Evolutionary conservation across 1,140 invertebrate species (phyloP).

Genomic region (Papilio polyxenes): DNA sequence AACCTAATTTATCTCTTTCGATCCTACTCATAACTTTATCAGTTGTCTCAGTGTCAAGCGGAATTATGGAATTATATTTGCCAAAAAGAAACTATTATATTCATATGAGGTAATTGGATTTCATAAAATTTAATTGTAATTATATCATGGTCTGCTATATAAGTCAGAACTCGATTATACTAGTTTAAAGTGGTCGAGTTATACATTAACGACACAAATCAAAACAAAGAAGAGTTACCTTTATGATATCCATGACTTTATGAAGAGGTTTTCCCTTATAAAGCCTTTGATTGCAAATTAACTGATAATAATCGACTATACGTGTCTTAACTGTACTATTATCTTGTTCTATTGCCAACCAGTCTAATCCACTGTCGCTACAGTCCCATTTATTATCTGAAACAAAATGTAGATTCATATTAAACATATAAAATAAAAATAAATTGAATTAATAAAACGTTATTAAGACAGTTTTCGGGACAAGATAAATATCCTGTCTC

Average conservation of each 20-base stretch:
- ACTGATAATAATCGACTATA: slow-evolving; percentile 69
- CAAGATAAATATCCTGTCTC: background rate
- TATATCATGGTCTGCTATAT: too few species aligned
- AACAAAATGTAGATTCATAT: slow-evolving; percentile 38
- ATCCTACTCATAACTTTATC: too few species aligned
- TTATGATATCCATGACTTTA: slow-evolving; percentile 77
- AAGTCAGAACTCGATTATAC: background rate
- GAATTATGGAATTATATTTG: background rate
- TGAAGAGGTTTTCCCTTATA: slow-evolving; percentile 76
- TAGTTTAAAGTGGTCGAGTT: background rate
- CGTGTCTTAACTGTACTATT: slow-evolving; percentile 60
- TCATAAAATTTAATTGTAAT: too few species aligned
- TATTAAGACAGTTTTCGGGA: slow-evolving; percentile 27
- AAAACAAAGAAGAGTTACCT: slow-evolving; percentile 49
- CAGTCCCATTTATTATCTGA: slow-evolving; percentile 78
- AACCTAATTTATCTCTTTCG: background rate
- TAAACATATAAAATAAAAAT: slow-evolving; percentile 2
- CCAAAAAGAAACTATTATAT: background rate
- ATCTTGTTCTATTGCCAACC: slow-evolving; percentile 73
- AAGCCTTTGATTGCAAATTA: slow-evolving; percentile 74
- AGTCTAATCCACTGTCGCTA: slow-evolving; percentile 75
- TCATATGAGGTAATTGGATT: too few species aligned
- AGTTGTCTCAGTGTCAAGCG: background rate
- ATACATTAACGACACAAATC: slow-evolving; percentile 4
- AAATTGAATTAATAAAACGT: background rate